A percentile compares a stretch with the other conserved stretches of the same genome.
phyloP scores from a whole-genome alignment of 2,888 invertebrate species.

The Heliconius aoede region DNA sequence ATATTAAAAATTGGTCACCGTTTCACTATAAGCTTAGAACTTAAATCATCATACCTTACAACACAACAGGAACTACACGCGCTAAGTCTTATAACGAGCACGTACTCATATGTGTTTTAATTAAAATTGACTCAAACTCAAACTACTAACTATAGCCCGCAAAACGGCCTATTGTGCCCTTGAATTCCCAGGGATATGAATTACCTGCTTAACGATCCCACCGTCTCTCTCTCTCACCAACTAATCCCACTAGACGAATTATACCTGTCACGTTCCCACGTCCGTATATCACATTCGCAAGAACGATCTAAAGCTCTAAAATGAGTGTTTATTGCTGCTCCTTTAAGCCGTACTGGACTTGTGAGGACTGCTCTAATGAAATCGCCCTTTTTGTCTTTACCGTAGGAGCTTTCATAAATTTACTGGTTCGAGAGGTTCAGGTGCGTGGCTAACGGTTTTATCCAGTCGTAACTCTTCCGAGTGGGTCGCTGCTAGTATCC shows the following conservation, averaged over 20 bases:
- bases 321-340: slow-evolving; percentile 80
- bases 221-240: slow-evolving; percentile 58
- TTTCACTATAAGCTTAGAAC: background rate
- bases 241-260: slow-evolving; percentile 59
- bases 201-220: slow-evolving; percentile 48
- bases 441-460: slow-evolving; percentile 67
- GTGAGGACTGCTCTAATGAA: slow-evolving; percentile 50
- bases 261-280: slow-evolving; percentile 67
- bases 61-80: slow-evolving; percentile 13
- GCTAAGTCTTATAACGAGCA: slow-evolving; percentile 26
- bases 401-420: slow-evolving; percentile 55
- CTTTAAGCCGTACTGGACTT: slow-evolving; percentile 64
- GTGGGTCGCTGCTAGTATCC: slow-evolving; percentile 59
- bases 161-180: slow-evolving; percentile 41
- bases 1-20: background rate
- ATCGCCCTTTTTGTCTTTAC: slow-evolving; percentile 59
- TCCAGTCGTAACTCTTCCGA: slow-evolving; percentile 70
- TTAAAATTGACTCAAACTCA: slow-evolving; percentile 38
- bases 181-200: slow-evolving; percentile 47
- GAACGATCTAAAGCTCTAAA: slow-evolving; percentile 72
- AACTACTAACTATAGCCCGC: slow-evolving; percentile 39
- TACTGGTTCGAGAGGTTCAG: slow-evolving; percentile 59
- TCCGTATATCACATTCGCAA: slow-evolving; percentile 71
- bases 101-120: slow-evolving; percentile 35
- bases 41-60: background rate